phyloP scores from a whole-genome alignment of 2,888 invertebrate genomes.

The Ypsolopha sequella region DNA sequence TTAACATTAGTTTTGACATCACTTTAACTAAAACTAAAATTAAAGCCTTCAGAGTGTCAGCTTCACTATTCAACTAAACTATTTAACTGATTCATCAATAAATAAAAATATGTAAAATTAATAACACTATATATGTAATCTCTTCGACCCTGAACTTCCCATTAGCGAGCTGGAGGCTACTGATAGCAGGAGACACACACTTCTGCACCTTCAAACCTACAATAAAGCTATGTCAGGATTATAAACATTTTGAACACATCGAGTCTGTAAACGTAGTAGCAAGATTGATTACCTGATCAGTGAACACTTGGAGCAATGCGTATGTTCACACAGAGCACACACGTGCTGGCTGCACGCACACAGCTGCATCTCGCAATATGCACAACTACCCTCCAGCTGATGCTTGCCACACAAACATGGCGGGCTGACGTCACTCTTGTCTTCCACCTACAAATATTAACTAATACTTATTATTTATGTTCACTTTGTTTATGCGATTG shows the following conservation, averaged over 20 bases:
- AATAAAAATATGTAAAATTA: no score
- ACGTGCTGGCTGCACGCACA: constrained; percentile 30
- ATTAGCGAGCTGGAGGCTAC: constrained; percentile 12
- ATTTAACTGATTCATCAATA: no score
- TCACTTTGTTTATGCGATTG: no score
- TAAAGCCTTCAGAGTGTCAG: no score
- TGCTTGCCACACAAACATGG: constrained; percentile 25
- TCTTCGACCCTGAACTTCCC: no score
- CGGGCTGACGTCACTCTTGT: constrained; percentile 8
- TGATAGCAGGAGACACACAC: constrained; percentile 54
- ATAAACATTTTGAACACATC: background rate
- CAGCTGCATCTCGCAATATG: constrained; percentile 40
- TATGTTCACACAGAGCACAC: constrained; percentile 28
- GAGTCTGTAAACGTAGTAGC: background rate
- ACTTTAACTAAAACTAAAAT: no score
- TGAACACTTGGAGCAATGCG: constrained; percentile 37
- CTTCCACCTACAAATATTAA: constrained; percentile 4
- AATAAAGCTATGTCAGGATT: constrained; percentile 15
- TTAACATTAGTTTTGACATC: no score
- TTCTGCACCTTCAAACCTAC: constrained; percentile 41
- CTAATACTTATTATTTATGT: background rate
- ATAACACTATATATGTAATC: no score
- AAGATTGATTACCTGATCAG: constrained; percentile 31
- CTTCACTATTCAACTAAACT: no score
- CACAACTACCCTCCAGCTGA: constrained; percentile 24